These are phyloP conservation scores for Sphecodes monilicornis DNA, from an alignment of 2,888 invertebrate species.

Conservation along the genomic window DNA sequence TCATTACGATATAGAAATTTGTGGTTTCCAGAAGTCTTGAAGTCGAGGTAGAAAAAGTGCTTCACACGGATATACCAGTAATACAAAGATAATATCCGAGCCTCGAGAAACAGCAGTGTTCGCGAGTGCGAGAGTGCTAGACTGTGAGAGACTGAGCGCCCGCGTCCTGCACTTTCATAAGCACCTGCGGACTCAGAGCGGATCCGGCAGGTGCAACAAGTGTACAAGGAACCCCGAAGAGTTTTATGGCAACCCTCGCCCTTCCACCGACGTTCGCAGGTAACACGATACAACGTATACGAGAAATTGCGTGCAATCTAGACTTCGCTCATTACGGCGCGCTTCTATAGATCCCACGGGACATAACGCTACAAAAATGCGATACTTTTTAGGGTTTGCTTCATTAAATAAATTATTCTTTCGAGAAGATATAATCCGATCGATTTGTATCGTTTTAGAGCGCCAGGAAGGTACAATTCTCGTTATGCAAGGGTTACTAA, in stretches of 20 bases:
- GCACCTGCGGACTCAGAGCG: slow-evolving; percentile 63
- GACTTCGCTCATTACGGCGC: neutral
- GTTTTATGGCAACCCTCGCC: slow-evolving; percentile 39
- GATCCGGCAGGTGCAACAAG: slow-evolving; percentile 68
- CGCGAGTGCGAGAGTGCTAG: slow-evolving; percentile 23
- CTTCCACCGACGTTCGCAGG: neutral
- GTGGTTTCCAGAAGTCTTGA: slow-evolving; percentile 11
- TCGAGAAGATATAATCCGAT: neutral
- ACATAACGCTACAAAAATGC: neutral
- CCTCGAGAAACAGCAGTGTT: slow-evolving; percentile 45
- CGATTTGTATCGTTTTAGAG: neutral
- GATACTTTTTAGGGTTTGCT: too few relatives aligned
- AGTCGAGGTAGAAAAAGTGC: slow-evolving; percentile 34
- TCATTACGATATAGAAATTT: neutral
- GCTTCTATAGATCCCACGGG: neutral
- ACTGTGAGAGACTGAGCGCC: slow-evolving; percentile 48
- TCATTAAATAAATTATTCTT: neutral
- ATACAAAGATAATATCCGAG: slow-evolving; percentile 50
- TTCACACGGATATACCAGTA: slow-evolving; percentile 23
- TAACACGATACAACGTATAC: neutral
- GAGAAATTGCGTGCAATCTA: neutral
- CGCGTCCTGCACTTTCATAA: slow-evolving; percentile 63
- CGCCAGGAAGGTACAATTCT: neutral
- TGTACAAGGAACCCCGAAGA: slow-evolving; percentile 34
- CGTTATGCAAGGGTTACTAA: neutral